phyloP scores from a whole-genome alignment of 2,888 invertebrate species.

The Amblyjoppa proteus region DNA sequence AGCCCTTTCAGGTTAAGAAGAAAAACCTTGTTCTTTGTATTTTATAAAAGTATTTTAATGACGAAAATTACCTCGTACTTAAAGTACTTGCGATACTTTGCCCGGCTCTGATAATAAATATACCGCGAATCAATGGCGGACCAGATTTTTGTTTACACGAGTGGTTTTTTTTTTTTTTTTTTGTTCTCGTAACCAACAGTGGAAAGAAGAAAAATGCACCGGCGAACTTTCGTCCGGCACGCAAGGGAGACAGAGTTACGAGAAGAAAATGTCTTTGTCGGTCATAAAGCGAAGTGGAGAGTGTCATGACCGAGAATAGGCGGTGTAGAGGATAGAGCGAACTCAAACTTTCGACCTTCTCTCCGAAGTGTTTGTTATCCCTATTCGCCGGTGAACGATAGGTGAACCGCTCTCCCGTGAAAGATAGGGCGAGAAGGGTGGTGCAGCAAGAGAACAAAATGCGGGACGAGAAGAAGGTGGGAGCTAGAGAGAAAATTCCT shows the following conservation, averaged over 20 bases:
- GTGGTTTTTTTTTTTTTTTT: neutral
- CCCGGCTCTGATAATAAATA: no score
- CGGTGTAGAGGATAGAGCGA: neutral
- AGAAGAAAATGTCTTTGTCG: slow-evolving; percentile 63
- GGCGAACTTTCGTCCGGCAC: slow-evolving; percentile 37
- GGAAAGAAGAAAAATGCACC: neutral
- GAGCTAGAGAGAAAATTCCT: slow-evolving; percentile 51
- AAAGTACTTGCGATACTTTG: no score
- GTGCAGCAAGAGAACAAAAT: neutral
- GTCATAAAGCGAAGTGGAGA: slow-evolving; percentile 57
- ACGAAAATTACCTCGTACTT: no score
- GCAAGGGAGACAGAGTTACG: slow-evolving; percentile 19
- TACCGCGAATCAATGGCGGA: no score
- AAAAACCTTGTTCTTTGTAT: no score
- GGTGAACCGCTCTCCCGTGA: neutral
- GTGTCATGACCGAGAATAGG: slow-evolving; percentile 30
- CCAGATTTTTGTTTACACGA: neutral
- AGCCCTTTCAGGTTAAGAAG: no score
- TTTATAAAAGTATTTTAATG: no score
- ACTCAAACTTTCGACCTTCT: slow-evolving; percentile 40
- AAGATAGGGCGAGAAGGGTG: neutral
- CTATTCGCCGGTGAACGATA: neutral
- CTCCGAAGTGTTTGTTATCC: slow-evolving; percentile 14
- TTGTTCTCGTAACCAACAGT: neutral
- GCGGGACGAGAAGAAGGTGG: slow-evolving; percentile 43